Evolutionary conservation across 2,797 vertebrate genomes (phyloP), one percentile per base, ranked within the genome.

Genomic region (Hydrolagus colliei): DNA sequence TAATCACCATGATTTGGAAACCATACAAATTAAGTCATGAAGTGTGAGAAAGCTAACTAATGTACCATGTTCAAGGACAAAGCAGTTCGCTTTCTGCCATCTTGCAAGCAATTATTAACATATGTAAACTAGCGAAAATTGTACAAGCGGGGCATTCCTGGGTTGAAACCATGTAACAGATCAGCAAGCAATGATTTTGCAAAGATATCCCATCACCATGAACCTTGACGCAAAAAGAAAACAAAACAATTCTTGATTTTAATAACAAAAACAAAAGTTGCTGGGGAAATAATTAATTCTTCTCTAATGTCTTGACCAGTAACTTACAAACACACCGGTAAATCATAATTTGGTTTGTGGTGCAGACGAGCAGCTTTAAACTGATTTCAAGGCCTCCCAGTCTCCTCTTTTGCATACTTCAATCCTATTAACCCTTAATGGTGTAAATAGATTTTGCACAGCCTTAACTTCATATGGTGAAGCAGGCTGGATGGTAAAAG

Each of bases 11-110:
- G 87, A 91, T 92, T 93, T 93, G 91, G 92, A 92, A 93, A 91
- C 89, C 88, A 86, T 90, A 91, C 92, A 93, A 93, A 93, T 93
- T 90, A 92, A 92, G 91, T 90, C 91, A 92, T 90, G 89, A 92
- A 91, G 90, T 91, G 88, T 91, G 90, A 90, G 89, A 89, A 91
- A 89, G 88, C 89, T 86, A 88, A 87, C 89, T 88, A 89, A 89
- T 88, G 88, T 88, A 88, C 88, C 2, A 74, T 88, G 87, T 88
- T 90, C 88, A 88, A 87, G 86, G 89, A 91, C 87, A 91, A 90
- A 86, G 10, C 86, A 87, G 87, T 87, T 77, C 35, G 63, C 63
- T 82, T 65, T 65, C 79, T 82, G 32, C 79, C 79, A 71, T 52
- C 65, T 71, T 41, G 41, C 79, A 71, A 84, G 27, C 41, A 67